Conservation (phyloP, 2,888 invertebrate species). For the Drosophila hamatofila region DNA sequence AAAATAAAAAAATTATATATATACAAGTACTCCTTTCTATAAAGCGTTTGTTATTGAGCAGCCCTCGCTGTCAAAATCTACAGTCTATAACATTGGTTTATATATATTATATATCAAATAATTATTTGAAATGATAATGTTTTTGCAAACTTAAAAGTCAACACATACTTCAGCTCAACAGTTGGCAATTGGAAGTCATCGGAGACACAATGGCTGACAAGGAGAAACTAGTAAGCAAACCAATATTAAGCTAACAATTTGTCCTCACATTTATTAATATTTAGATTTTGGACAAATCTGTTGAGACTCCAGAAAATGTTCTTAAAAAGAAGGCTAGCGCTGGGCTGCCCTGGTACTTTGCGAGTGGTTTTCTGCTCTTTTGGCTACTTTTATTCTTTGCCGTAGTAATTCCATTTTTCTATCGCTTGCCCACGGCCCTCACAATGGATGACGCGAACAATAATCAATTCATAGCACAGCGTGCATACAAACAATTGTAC, state of each 20-base stretch:
- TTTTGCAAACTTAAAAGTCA: neutral
- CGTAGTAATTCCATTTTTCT: slow-evolving; percentile 54
- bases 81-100: neutral
- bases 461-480: slow-evolving; percentile 32
- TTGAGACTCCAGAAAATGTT: slow-evolving; percentile 4
- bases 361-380: slow-evolving; percentile 57
- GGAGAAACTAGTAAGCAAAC: slow-evolving; percentile 2
- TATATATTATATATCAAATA: slow-evolving; percentile 1
- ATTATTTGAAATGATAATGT: neutral
- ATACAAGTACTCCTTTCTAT: too few relatives aligned
- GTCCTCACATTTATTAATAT: neutral
- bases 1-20: too few relatives aligned
- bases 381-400: slow-evolving; percentile 70
- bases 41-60: too few relatives aligned
- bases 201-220: neutral
- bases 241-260: neutral
- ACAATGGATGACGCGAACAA: slow-evolving; percentile 24
- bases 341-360: slow-evolving; percentile 61
- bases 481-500: slow-evolving; percentile 32
- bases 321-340: slow-evolving; percentile 8
- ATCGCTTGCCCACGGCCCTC: slow-evolving; percentile 59
- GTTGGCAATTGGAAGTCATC: neutral
- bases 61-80: neutral
- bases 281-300: neutral
- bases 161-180: neutral